These are phyloP conservation scores for Austrofundulus limnaeus DNA, from an alignment of 2,113 vertebrate species.

Conservation along the genomic window DNA sequence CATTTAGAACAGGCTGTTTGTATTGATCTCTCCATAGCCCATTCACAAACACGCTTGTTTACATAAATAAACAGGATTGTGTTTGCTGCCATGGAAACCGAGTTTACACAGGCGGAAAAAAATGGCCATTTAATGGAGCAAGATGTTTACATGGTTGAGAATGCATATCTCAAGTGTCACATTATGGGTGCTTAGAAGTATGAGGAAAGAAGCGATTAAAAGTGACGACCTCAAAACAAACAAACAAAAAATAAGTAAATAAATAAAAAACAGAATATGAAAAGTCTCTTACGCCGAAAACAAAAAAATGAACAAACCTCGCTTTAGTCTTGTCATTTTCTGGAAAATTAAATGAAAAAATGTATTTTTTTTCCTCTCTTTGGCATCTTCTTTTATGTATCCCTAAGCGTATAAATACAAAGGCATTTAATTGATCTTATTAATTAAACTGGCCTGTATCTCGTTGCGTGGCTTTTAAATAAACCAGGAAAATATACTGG, in stretches of 20 bases:
- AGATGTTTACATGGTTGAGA: conserved; percentile 56
- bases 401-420: background rate
- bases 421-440: background rate
- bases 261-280: too few species aligned
- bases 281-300: too few species aligned
- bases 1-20: conserved; percentile 45
- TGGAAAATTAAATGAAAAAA: background rate
- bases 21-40: conserved; percentile 61
- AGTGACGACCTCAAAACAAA: conserved; percentile 21
- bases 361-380: conserved; percentile 51
- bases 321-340: background rate
- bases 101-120: conserved; percentile 43
- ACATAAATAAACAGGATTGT: conserved; percentile 62
- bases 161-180: conserved; percentile 56
- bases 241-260: too few species aligned
- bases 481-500: too few species aligned
- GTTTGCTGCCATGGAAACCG: conserved; percentile 62
- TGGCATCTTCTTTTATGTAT: conserved; percentile 32
- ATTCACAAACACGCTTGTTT: conserved; percentile 66
- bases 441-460: background rate
- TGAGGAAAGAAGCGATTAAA: conserved; percentile 28
- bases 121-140: conserved; percentile 54
- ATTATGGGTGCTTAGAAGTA: conserved; percentile 36
- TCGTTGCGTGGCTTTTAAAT: too few species aligned
- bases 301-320: background rate